These are phyloP conservation scores for Ophion slaviceki DNA, from an alignment of 2,888 invertebrate species.

Conservation along the genomic window DNA sequence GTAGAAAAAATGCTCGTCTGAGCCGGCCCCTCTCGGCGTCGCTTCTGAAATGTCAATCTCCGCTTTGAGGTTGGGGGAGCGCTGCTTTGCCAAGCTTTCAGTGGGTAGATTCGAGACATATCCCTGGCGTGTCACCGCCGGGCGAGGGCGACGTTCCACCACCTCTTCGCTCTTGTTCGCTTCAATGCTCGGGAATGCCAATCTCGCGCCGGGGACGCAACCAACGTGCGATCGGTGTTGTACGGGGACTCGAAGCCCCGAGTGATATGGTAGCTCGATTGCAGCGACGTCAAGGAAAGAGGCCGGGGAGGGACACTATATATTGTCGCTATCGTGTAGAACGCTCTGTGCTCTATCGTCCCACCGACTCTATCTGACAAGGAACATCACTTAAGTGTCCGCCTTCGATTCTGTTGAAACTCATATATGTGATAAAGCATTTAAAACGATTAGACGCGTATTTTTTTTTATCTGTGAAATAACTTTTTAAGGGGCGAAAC, in stretches of 20 bases:
- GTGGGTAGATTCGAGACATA: slow-evolving; percentile 55
- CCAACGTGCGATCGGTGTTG: slow-evolving; percentile 49
- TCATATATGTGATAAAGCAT: too few species aligned
- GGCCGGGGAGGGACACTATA: background rate
- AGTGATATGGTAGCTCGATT: slow-evolving; percentile 52
- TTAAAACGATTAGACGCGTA: too few species aligned
- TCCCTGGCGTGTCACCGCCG: slow-evolving; percentile 48
- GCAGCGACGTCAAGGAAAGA: slow-evolving; percentile 24
- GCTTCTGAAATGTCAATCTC: slow-evolving; percentile 63
- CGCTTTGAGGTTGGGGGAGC: slow-evolving; percentile 34
- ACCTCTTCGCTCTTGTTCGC: slow-evolving; percentile 56
- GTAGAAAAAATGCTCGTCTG: slow-evolving; percentile 12
- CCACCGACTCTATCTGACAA: background rate
- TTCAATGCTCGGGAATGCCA: slow-evolving; percentile 64
- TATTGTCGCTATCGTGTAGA: background rate
- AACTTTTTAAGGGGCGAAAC: too few species aligned
- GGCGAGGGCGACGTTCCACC: slow-evolving; percentile 54
- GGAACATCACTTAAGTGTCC: too few species aligned
- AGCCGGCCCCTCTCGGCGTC: slow-evolving; percentile 22
- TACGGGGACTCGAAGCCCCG: slow-evolving; percentile 27
- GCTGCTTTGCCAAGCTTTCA: slow-evolving; percentile 43
- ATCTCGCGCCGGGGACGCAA: slow-evolving; percentile 48
- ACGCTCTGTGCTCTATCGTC: background rate
- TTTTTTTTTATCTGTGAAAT: too few species aligned
- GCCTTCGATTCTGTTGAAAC: too few species aligned